phyloP scores from a whole-genome alignment of 2,888 invertebrate genomes.

The Tenthredo mesomela region DNA sequence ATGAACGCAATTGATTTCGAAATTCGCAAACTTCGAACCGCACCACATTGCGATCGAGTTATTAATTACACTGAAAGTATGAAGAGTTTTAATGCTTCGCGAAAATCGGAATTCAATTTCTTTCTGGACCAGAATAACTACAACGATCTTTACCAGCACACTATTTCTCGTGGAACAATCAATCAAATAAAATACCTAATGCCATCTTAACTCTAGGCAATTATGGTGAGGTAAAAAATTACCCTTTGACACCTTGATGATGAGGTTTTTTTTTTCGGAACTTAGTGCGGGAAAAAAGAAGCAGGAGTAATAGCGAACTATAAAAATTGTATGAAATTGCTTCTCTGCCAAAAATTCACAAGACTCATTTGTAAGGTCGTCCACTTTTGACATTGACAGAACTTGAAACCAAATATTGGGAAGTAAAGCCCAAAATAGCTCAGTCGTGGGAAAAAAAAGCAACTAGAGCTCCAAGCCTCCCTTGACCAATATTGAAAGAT shows the following conservation, averaged over 20 bases:
- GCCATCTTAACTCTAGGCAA: neutral
- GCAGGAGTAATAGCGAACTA: neutral
- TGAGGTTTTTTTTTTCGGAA: neutral
- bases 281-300: neutral
- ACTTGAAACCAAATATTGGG: neutral
- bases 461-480: neutral
- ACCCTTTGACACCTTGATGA: neutral
- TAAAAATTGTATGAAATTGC: neutral
- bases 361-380: neutral
- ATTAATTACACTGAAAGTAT: neutral
- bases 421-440: neutral
- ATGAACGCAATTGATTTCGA: conserved; percentile 4
- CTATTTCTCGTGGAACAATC: neutral
- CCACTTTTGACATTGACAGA: neutral
- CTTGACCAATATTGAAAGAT: neutral
- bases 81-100: neutral
- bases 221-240: neutral
- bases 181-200: neutral
- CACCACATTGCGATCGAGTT: neutral
- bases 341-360: neutral
- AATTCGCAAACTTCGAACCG: neutral
- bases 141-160: neutral
- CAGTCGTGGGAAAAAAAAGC: neutral
- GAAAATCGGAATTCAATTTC: neutral
- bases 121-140: neutral